Base-by-base conservation (phyloP, 2,888 invertebrate genomes). In the Ophonus ardosiacus region DNA sequence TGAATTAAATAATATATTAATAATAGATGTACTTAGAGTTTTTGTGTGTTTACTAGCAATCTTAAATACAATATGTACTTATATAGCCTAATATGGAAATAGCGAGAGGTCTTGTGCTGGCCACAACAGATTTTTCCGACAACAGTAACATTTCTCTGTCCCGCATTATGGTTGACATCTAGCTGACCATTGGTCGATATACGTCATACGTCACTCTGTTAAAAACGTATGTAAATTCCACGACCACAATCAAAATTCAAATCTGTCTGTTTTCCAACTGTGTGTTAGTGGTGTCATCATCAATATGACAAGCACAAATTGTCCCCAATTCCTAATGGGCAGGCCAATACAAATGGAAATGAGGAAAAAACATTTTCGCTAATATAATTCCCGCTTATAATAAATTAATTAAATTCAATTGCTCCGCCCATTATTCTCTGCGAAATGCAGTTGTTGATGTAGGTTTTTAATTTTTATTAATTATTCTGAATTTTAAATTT, bases 291-390 rank as follows among this genome's bases (percentile, higher is more conserved):
- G 71, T 40, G 15, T 43, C 43, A 43, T 43, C 40, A 43, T 15
- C 17, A 74, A 43, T 40, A 74, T 74, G 71, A 74, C 71, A 74
- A 74, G 71, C 71, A 43, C 43, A 74, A 74, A 74, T 74, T 43
- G 71, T 43, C 15, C 43, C 40, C 40, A 74, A 74, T 74, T 74
- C 71, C 17, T 74, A 74, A 74, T 43, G 40, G 71, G 43, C 71
- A 2, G 0, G 71, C 43, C 10, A 51, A 51, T 51, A 10, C 59
- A 59, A 59, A 59, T 59, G 59, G 59, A 59, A 59, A 59, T 59
- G 59, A 59, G 17, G 31, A 59, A 59, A 59, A 59, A 59, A 59
- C 59, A 59, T 59, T 17, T 17, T 15, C 17, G n/a, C 3, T 59
- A 59, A 59, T n/a, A 17, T 59, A 59, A 59, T 59, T 59, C 59